These are phyloP conservation scores for Heliocidaris erythrogramma DNA, from an alignment of 35 echinoderm and acorn worm genomes.

Conservation along the genomic window DNA sequence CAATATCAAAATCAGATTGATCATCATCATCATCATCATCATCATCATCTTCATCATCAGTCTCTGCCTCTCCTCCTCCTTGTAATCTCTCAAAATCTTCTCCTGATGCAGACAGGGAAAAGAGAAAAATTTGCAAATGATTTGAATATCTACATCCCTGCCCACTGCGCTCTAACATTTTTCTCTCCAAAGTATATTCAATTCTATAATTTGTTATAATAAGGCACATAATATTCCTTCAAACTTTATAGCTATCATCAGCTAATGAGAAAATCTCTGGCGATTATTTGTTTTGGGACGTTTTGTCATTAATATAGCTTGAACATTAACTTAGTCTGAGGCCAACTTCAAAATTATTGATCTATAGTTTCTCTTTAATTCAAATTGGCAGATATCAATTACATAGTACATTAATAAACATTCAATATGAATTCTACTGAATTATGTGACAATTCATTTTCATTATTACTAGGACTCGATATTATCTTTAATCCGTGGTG, in stretches of 20 bases:
- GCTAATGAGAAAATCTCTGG: too few species aligned
- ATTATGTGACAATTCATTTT: neutral
- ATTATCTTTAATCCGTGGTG: neutral
- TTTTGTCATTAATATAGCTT: too few species aligned
- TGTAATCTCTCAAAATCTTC: slow-evolving; percentile 44
- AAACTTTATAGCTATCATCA: too few species aligned
- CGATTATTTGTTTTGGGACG: too few species aligned
- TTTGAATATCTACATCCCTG: neutral
- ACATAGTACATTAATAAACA: neutral
- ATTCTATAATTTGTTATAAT: too few species aligned
- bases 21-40: slow-evolving; percentile 20
- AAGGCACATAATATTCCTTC: too few species aligned
- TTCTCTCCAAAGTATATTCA: too few species aligned
- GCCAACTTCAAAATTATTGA: too few species aligned
- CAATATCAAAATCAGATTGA: slow-evolving; percentile 42
- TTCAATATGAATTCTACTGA: neutral
- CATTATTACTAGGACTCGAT: neutral
- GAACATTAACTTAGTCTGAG: too few species aligned
- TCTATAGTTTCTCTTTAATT: too few species aligned
- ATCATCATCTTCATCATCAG: neutral
- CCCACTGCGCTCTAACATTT: too few species aligned
- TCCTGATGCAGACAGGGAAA: neutral
- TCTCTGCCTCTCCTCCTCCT: neutral
- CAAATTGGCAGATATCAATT: neutral
- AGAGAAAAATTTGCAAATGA: neutral